Conservation (phyloP, 2,113 vertebrate genomes). For the Rynchops niger region DNA sequence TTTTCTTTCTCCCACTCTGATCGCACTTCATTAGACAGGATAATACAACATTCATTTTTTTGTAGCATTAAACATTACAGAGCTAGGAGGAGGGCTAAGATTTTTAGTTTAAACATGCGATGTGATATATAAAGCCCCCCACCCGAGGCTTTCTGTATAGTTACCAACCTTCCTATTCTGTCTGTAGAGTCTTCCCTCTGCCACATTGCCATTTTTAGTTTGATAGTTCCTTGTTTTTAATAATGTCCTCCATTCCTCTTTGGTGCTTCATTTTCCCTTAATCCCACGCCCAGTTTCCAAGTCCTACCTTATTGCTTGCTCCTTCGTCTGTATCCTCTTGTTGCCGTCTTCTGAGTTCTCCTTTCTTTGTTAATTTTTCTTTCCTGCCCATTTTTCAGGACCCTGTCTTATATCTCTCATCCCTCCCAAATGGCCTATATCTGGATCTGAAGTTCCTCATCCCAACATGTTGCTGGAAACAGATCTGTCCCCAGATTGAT, state of each 20-base stretch:
- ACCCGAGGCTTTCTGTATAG: background rate
- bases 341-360: constrained; percentile 53
- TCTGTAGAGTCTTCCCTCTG: background rate
- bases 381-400: constrained; percentile 58
- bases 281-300: constrained; percentile 47
- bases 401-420: constrained; percentile 49
- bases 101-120: background rate
- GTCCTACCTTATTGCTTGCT: constrained; percentile 62
- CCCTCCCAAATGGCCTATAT: constrained; percentile 52
- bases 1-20: constrained; percentile 16
- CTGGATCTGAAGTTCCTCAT: constrained; percentile 46
- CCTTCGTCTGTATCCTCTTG: constrained; percentile 59
- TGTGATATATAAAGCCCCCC: background rate
- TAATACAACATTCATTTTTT: background rate
- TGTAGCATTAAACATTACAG: background rate
- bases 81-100: background rate
- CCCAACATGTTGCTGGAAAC: constrained; percentile 34
- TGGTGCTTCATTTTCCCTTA: constrained; percentile 24
- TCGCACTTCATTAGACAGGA: background rate
- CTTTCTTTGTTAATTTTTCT: constrained; percentile 53
- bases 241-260: background rate
- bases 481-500: constrained; percentile 36
- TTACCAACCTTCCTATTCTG: background rate
- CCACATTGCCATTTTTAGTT: background rate
- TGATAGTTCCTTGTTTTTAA: background rate